Evolutionary conservation across 2,113 vertebrate genomes (phyloP).

Genomic region (Danionella cerebrum): DNA sequence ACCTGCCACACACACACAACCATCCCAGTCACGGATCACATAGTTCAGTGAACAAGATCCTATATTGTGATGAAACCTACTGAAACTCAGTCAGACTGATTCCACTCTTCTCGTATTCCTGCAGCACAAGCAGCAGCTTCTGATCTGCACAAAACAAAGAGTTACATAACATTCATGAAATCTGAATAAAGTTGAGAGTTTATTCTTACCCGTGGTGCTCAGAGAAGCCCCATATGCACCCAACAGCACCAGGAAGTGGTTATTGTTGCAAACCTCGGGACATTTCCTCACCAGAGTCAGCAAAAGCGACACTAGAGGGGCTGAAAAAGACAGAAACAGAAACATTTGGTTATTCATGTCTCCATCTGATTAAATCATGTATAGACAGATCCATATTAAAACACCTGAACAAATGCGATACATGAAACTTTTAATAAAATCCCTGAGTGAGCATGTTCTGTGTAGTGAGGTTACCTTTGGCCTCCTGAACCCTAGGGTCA

Average conservation of each 20-base stretch:
- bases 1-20: conserved; percentile 56
- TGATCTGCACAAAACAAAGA: conserved; percentile 71
- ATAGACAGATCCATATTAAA: too few relatives aligned
- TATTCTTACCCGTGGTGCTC: conserved; percentile 67
- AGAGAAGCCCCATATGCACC: conserved; percentile 86
- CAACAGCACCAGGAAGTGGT: conserved; percentile 79
- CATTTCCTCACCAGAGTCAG: conserved; percentile 69
- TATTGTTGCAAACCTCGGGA: conserved; percentile 71
- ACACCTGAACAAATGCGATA: too few relatives aligned
- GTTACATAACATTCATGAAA: background rate
- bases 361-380: too few relatives aligned
- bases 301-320: conserved; percentile 74
- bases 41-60: background rate
- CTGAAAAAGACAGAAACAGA: conserved; percentile 55
- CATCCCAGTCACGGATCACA: background rate
- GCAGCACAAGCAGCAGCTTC: conserved; percentile 82
- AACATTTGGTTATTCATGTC: too few relatives aligned
- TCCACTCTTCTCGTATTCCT: conserved; percentile 78
- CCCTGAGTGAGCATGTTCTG: too few relatives aligned
- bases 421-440: too few relatives aligned
- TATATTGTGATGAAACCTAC: conserved; percentile 47
- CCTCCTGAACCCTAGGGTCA: background rate
- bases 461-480: conserved; percentile 81
- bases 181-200: background rate
- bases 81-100: conserved; percentile 76